phyloP scores from a whole-genome alignment of 92 coral and sea anemone genomes.

The Parazoanthus swiftii region DNA sequence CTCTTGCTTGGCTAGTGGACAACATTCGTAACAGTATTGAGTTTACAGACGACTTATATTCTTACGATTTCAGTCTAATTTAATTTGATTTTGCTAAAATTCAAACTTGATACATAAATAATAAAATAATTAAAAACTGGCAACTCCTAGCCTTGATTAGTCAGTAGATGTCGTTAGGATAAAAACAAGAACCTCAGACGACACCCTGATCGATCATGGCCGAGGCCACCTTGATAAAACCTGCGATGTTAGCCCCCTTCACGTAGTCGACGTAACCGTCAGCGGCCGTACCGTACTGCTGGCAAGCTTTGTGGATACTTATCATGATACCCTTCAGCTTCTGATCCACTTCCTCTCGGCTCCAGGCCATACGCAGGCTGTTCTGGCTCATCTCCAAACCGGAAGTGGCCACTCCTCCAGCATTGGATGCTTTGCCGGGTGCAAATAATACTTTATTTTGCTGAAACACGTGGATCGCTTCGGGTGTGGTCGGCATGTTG shows the following conservation, averaged over 20 bases:
- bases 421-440: slow-evolving; percentile 88
- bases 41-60: not conserved
- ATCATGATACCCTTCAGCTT: slow-evolving; percentile 59
- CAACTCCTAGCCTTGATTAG: not conserved
- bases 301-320: slow-evolving; percentile 63
- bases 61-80: not conserved
- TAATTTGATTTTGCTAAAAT: not conserved
- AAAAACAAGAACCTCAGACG: slow-evolving; percentile 39
- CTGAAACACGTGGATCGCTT: slow-evolving; percentile 75
- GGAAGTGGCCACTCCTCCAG: slow-evolving; percentile 90
- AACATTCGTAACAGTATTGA: too few relatives aligned
- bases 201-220: slow-evolving; percentile 85
- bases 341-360: slow-evolving; percentile 69
- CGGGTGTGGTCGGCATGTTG: slow-evolving; percentile 86
- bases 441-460: slow-evolving; percentile 64
- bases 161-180: not conserved
- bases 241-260: slow-evolving; percentile 85
- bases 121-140: too few relatives aligned
- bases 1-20: too few relatives aligned
- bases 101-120: not conserved
- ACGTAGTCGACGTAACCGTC: slow-evolving; percentile 86
- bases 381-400: slow-evolving; percentile 93
- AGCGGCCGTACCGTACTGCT: slow-evolving; percentile 57
- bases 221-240: slow-evolving; percentile 83
- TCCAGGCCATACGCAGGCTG: slow-evolving; percentile 82